These are phyloP conservation scores for Drosophila jambulina DNA, from an alignment of 1,140 invertebrate genomes.

Conservation along the genomic window DNA sequence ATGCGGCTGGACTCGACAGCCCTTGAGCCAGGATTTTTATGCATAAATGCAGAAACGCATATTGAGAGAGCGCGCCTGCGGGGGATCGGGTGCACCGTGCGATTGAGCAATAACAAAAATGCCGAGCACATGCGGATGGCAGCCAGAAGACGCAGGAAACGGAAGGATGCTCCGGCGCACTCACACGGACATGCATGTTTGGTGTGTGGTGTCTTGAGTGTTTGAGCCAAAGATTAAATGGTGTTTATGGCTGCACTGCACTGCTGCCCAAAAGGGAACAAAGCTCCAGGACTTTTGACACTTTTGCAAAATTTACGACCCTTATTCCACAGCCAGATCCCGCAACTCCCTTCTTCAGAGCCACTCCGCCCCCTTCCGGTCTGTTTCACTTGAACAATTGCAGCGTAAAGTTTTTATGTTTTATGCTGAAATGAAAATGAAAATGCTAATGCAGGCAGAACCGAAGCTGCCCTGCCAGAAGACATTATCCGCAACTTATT, in stretches of 20 bases:
- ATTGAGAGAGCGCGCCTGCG: constrained; percentile 8
- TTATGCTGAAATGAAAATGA: constrained; percentile 55
- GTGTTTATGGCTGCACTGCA: constrained; percentile 71
- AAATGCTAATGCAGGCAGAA: constrained; percentile 49
- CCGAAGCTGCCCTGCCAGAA: constrained; percentile 22
- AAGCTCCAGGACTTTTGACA: constrained; percentile 73
- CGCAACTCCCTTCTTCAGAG: background rate
- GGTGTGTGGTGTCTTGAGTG: constrained; percentile 61
- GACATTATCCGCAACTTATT: constrained; percentile 59
- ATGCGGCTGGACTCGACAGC: constrained; percentile 57
- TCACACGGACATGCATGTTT: constrained; percentile 38
- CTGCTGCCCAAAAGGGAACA: constrained; percentile 49
- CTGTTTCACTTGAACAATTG: constrained; percentile 35
- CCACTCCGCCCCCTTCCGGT: constrained; percentile 1
- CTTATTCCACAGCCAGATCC: constrained; percentile 10
- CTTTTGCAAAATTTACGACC: constrained; percentile 73
- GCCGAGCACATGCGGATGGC: constrained; percentile 45
- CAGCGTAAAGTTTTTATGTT: constrained; percentile 46
- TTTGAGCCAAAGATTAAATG: constrained; percentile 83
- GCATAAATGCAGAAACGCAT: constrained; percentile 47
- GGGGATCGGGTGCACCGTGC: background rate
- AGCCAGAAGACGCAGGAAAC: constrained; percentile 37
- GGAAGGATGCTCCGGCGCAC: constrained; percentile 35
- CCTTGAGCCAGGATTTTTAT: constrained; percentile 50
- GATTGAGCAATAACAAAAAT: constrained; percentile 68